Conservation (phyloP, 2,113 vertebrate genomes). For the Ictidomys tridecemlineatus region DNA sequence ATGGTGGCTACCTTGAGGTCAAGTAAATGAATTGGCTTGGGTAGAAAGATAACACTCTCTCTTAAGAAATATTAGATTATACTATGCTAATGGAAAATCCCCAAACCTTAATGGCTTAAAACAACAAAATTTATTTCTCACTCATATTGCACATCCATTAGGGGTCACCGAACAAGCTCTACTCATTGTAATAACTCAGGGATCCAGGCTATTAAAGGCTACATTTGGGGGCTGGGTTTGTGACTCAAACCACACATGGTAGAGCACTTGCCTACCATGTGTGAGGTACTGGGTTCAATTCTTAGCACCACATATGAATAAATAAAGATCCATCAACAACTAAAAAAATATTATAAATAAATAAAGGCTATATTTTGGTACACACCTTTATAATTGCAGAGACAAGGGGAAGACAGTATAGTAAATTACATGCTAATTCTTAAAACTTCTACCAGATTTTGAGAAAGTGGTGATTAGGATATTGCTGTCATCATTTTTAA, state of each 20-base stretch:
- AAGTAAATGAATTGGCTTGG: neutral
- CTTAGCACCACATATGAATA: too few species aligned
- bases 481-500: neutral
- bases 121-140: constrained; percentile 1
- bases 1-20: neutral
- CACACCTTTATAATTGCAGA: neutral
- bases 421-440: neutral
- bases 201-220: neutral
- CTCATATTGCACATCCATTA: neutral
- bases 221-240: neutral
- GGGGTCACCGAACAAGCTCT: neutral
- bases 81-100: neutral
- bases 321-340: too few species aligned
- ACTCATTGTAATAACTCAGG: neutral
- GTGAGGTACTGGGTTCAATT: too few species aligned
- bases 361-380: neutral
- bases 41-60: neutral
- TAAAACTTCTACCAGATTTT: constrained; percentile 4
- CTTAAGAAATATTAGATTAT: neutral
- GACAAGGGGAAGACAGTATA: neutral
- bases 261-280: too few species aligned
- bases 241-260: too few species aligned
- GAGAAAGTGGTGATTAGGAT: neutral
- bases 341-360: too few species aligned
- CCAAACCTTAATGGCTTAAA: constrained; percentile 25